phyloP scores from a whole-genome alignment of 2,888 invertebrate genomes.

The Salpingus planirostris region DNA sequence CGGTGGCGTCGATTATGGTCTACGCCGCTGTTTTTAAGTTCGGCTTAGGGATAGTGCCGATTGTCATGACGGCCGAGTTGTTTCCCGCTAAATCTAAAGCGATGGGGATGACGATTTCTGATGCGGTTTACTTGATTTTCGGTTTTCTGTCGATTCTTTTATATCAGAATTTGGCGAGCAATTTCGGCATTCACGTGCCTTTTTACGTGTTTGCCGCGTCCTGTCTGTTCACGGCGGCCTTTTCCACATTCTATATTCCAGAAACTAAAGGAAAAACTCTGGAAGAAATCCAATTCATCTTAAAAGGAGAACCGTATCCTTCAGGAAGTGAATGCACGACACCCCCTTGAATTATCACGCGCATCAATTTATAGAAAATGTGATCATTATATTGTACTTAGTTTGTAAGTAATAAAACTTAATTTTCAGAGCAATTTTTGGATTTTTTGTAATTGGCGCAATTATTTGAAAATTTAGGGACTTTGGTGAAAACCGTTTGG shows the following conservation, averaged over 20 bases:
- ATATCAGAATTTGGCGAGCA: slow-evolving; percentile 19
- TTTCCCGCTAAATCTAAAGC: slow-evolving; percentile 40
- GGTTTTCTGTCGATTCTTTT: slow-evolving; percentile 22
- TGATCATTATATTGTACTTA: too few relatives aligned
- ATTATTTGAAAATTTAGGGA: too few relatives aligned
- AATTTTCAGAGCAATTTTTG: too few relatives aligned
- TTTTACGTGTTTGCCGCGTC: slow-evolving; percentile 23
- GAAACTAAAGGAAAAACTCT: slow-evolving; percentile 31
- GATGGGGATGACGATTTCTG: slow-evolving; percentile 28
- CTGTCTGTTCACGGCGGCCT: slow-evolving; percentile 20
- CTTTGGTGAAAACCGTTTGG: slow-evolving; percentile 11
- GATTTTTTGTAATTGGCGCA: too few relatives aligned
- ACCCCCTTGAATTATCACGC: too few relatives aligned
- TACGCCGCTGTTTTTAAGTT: slow-evolving; percentile 36
- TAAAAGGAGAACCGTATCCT: slow-evolving; percentile 28
- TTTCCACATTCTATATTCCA: slow-evolving; percentile 21
- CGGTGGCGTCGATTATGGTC: slow-evolving; percentile 33
- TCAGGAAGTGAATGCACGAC: too few relatives aligned
- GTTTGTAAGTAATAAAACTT: too few relatives aligned
- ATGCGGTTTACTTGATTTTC: slow-evolving; percentile 20
- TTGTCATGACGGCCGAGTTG: slow-evolving; percentile 37
- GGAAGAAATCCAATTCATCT: slow-evolving; percentile 29
- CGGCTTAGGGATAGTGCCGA: slow-evolving; percentile 38
- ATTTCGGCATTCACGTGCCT: slow-evolving; percentile 22
- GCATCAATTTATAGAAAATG: too few relatives aligned